Evolutionary conservation across 2,113 vertebrate genomes (phyloP).

Genomic region (Callochromis pleurospilus): DNA sequence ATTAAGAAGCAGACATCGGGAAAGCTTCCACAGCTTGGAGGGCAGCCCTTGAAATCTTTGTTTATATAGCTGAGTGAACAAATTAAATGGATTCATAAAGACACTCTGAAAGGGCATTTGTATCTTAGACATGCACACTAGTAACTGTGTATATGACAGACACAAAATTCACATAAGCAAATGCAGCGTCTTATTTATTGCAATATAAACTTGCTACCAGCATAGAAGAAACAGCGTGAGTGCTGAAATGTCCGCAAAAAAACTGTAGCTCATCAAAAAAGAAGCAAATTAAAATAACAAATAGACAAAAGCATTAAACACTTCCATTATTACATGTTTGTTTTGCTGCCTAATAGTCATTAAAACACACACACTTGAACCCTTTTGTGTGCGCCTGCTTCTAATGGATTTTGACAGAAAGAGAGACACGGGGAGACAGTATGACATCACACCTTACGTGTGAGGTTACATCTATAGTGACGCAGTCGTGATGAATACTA

Average conservation of each 20-base stretch:
- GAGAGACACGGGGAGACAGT: not conserved
- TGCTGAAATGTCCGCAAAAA: not conserved
- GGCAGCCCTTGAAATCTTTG: conserved; percentile 2
- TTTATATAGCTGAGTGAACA: conserved; percentile 25
- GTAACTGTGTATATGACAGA: not conserved
- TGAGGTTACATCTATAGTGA: conserved; percentile 44
- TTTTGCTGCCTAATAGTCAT: not conserved
- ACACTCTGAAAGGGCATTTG: not conserved
- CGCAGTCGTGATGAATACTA: conserved; percentile 33
- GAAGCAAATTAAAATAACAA: not conserved
- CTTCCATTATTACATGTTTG: not conserved
- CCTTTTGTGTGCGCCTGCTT: not conserved
- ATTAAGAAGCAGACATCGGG: not conserved
- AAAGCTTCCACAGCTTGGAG: conserved; percentile 19
- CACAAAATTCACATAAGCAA: not conserved
- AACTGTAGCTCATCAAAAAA: not conserved
- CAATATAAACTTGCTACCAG: not conserved
- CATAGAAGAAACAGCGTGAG: not conserved
- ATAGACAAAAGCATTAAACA: not conserved
- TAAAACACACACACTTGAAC: not conserved
- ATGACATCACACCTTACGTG: conserved; percentile 53
- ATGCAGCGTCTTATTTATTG: not conserved
- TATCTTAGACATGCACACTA: not conserved
- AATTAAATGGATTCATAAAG: conserved; percentile 1
- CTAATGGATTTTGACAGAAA: not conserved